Base-by-base conservation (phyloP, 2,888 invertebrate genomes). In the Diarsia dahlii region DNA sequence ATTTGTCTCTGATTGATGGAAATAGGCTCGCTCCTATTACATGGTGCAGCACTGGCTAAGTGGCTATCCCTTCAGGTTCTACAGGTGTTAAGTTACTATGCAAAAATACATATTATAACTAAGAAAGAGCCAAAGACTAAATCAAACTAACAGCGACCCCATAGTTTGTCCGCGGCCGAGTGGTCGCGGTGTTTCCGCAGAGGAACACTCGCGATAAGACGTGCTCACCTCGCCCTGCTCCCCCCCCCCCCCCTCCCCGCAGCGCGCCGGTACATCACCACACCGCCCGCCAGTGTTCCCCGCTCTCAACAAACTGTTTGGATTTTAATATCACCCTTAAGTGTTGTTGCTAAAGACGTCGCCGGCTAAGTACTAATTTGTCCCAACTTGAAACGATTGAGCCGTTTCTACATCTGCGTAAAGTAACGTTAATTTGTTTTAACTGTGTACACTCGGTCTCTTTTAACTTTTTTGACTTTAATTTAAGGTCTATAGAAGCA, bases 261-360 rank as follows among this genome's bases (percentile, higher is more conserved):
- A 28, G 28, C 56, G 13, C 46, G 39, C 46, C 84, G 85, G 12
- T 62, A 62, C 62, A 62, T 45, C 62, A 45, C 62, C 63, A 20
- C 89, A 45, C 62, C 58, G 18, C 89, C 74, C 76, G 56, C 76
- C 50, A 70, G 71, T 78, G 74, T 84, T 79, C 50, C 87, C 84
- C 82, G 84, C 88, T 88, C 91, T 91, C 89, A 84, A 84, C 89
- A 90, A 92, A 93, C 94, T 94, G 94, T 95, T 96, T 95, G 95
- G 94, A 94, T 95, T 96, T 96, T 96, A 96, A 96, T 96, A 96
- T 95, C 92, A 94, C 91, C 90, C 92, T 95, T 95, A 95, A 96
- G 95, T 95, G 95, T 93, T 95, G 95, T 95, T 93, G 90, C 93
- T 93, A 94, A 95, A 95, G 95, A 95, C 92, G 90, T 95, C 93